Evolutionary conservation across 1,140 invertebrate genomes (phyloP).

Genomic region (Drosophila busckii): DNA sequence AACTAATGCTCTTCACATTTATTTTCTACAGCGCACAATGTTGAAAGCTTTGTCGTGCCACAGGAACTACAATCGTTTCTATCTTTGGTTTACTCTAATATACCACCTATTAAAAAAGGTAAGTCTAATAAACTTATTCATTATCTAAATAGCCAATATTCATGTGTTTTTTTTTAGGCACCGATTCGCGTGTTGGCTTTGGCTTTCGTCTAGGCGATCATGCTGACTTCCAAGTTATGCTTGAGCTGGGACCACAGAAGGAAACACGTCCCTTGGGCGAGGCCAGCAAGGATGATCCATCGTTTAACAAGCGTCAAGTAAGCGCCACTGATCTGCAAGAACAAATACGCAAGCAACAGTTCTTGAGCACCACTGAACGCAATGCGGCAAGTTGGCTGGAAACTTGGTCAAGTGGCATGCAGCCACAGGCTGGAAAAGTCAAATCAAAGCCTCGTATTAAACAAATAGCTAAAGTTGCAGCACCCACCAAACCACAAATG

Average conservation of each 20-base stretch:
- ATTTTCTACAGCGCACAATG: constrained; percentile 40
- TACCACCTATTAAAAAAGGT: constrained; percentile 91
- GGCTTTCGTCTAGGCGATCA: constrained; percentile 89
- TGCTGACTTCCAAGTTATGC: constrained; percentile 87
- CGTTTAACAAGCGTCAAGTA: constrained; percentile 73
- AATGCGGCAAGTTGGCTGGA: constrained; percentile 62
- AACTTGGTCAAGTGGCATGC: constrained; percentile 70
- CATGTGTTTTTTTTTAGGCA: constrained; percentile 81
- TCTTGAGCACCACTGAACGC: constrained; percentile 54
- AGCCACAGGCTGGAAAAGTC: constrained; percentile 32
- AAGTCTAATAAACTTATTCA: constrained; percentile 35
- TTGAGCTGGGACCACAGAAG: constrained; percentile 88
- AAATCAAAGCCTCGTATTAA: constrained; percentile 15
- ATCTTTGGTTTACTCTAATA: constrained; percentile 88
- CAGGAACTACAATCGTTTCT: constrained; percentile 87
- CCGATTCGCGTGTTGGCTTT: constrained; percentile 88
- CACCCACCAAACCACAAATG: constrained; percentile 21
- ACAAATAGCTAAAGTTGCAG: neutral
- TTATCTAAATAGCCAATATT: neutral
- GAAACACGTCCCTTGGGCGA: constrained; percentile 83
- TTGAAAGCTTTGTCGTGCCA: constrained; percentile 83
- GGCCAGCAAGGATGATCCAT: constrained; percentile 43
- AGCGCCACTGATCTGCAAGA: constrained; percentile 42
- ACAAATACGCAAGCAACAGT: constrained; percentile 40
- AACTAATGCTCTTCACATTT: too few species aligned